Conservation (phyloP, 53 echinoderm and acorn worm species). For the Stichopus horrens region DNA sequence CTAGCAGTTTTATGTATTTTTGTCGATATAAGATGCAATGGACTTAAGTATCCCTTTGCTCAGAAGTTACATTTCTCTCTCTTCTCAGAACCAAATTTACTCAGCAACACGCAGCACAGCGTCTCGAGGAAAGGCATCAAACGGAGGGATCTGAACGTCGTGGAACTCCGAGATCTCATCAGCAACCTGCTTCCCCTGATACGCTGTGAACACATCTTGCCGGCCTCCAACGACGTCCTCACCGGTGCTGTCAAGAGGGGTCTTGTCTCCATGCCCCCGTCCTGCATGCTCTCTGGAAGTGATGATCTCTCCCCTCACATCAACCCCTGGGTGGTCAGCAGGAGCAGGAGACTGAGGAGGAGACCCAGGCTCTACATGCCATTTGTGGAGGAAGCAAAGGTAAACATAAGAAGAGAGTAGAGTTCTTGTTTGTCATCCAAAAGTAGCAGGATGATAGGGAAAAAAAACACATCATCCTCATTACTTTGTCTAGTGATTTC, state of each 20-base stretch:
- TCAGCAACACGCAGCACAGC: conserved; percentile 99
- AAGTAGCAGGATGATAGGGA: too few species aligned
- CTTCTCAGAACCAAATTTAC: conserved; percentile 83
- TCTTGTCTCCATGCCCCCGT: conserved; percentile 87
- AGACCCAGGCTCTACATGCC: conserved; percentile 90
- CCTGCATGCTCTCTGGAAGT: conserved; percentile 90
- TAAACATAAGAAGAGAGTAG: conserved; percentile 12
- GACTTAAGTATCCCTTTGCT: not conserved
- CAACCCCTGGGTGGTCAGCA: conserved; percentile 87
- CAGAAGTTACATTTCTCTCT: not conserved
- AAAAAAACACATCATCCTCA: too few species aligned
- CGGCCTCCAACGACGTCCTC: conserved; percentile 75
- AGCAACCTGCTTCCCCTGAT: conserved; percentile 87
- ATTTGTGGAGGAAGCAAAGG: conserved; percentile 98
- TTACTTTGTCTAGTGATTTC: too few species aligned
- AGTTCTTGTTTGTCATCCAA: too few species aligned
- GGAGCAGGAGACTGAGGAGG: conserved; percentile 65
- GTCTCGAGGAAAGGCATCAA: conserved; percentile 96
- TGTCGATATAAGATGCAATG: not conserved
- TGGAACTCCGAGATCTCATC: conserved; percentile 94
- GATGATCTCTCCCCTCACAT: conserved; percentile 77
- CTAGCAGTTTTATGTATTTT: not conserved
- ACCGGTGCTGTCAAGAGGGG: conserved; percentile 91
- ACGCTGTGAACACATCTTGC: conserved; percentile 91
- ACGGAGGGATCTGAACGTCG: conserved; percentile 86